A percentile compares a stretch with the other conserved stretches of the same genome.
phyloP scores from a whole-genome alignment of 2,888 invertebrate genomes.

The Trichacis sp. region DNA sequence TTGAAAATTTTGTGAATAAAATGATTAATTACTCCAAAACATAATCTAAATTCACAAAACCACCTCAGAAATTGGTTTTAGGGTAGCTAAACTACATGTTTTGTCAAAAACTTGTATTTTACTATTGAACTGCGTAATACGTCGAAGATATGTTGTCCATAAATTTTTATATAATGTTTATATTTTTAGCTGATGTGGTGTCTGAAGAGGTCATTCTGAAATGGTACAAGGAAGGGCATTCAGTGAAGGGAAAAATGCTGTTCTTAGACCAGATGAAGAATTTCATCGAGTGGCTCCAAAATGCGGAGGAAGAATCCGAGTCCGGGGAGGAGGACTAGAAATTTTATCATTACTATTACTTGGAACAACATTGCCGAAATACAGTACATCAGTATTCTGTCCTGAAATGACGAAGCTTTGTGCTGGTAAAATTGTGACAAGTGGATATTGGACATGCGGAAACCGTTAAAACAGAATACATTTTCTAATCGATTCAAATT shows the following conservation, averaged over 20 bases:
- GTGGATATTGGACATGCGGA: constrained; percentile 28
- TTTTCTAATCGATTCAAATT: constrained; percentile 36
- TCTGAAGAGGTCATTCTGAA: constrained; percentile 95
- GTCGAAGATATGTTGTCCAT: no score
- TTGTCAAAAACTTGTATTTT: no score
- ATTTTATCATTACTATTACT: constrained; percentile 9
- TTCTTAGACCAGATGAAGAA: constrained; percentile 98
- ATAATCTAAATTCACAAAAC: no score
- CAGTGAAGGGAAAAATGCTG: constrained; percentile 95
- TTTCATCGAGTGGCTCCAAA: constrained; percentile 97
- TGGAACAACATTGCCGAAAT: constrained; percentile 59
- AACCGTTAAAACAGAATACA: constrained; percentile 22
- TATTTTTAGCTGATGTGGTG: constrained; percentile 82
- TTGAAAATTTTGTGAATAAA: no score
- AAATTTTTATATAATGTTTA: constrained; percentile 7
- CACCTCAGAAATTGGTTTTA: no score
- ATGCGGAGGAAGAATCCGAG: constrained; percentile 89
- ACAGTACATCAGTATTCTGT: constrained; percentile 57
- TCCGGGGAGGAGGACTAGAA: constrained; percentile 72
- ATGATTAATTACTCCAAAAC: no score
- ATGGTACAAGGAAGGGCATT: constrained; percentile 96
- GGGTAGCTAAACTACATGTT: no score
- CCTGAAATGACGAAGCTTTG: constrained; percentile 34
- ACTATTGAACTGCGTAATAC: no score
- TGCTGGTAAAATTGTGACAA: constrained; percentile 22